phyloP scores from a whole-genome alignment of 2,113 vertebrate genomes.

The Plectropomus leopardus region DNA sequence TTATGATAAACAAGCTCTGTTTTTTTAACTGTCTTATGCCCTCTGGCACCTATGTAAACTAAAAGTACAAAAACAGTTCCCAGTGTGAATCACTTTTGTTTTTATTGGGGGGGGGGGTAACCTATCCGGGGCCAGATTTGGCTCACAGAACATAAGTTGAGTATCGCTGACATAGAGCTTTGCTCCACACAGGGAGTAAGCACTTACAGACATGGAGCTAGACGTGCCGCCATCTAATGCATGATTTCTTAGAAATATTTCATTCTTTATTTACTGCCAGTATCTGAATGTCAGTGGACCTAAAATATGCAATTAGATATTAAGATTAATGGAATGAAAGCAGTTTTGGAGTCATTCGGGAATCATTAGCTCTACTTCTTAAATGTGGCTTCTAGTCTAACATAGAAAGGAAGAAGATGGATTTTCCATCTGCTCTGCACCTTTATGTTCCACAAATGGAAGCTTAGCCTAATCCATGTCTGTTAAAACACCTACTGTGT shows the following conservation, averaged over 20 bases:
- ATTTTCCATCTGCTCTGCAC: constrained; percentile 19
- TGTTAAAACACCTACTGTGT: not conserved
- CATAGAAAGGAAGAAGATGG: constrained; percentile 1
- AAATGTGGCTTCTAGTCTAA: constrained; percentile 3
- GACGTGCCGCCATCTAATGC: constrained; percentile 9
- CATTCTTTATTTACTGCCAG: constrained; percentile 9
- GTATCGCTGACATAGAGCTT: not conserved
- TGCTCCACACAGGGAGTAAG: not conserved
- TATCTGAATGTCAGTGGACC: constrained; percentile 13
- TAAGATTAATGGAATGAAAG: constrained; percentile 12
- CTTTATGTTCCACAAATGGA: constrained; percentile 14
- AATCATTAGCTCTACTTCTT: constrained; percentile 23
- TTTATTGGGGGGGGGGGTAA: no score
- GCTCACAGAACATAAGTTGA: no score
- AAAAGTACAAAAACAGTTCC: no score
- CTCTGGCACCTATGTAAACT: no score
- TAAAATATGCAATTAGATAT: constrained; percentile 32
- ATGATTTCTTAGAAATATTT: not conserved
- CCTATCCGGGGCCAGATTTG: no score
- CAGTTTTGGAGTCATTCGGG: constrained; percentile 24
- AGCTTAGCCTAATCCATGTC: not conserved
- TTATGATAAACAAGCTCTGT: no score
- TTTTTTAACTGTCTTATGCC: no score
- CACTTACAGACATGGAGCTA: not conserved
- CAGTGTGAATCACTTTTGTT: no score